Evolutionary conservation across 1,140 invertebrate genomes (phyloP).

Genomic region (Vanessa atalanta): DNA sequence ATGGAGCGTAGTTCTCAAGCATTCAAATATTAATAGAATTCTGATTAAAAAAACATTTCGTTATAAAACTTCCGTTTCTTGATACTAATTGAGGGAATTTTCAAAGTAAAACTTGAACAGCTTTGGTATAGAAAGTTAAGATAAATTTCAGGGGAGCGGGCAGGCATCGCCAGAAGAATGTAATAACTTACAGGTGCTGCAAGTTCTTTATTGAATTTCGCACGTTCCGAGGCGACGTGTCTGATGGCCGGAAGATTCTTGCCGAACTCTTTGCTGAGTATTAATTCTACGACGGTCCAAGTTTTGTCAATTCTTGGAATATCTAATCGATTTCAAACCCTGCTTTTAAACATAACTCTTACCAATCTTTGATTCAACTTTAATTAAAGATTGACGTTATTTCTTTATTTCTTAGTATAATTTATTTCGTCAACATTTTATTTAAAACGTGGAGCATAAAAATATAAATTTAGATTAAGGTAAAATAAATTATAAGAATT

Average conservation of each 20-base stretch:
- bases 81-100: slow-evolving; percentile 72
- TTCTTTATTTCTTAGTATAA: too few species aligned
- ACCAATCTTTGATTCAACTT: too few species aligned
- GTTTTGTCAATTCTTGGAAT: slow-evolving; percentile 29
- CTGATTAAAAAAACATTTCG: slow-evolving; percentile 57
- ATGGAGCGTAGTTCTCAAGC: slow-evolving; percentile 25
- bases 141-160: slow-evolving; percentile 56
- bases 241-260: slow-evolving; percentile 76
- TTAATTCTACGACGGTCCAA: slow-evolving; percentile 50
- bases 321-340: slow-evolving; percentile 11
- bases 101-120: slow-evolving; percentile 70
- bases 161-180: slow-evolving; percentile 73
- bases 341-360: not conserved
- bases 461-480: slow-evolving; percentile 6
- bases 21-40: slow-evolving; percentile 38
- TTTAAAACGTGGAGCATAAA: not conserved
- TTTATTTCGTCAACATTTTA: too few species aligned
- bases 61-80: slow-evolving; percentile 51
- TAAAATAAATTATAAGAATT: slow-evolving; percentile 21
- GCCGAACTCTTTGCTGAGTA: slow-evolving; percentile 68
- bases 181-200: slow-evolving; percentile 78
- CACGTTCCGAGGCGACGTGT: slow-evolving; percentile 72
- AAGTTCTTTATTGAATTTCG: slow-evolving; percentile 79
- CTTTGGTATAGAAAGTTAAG: slow-evolving; percentile 67
- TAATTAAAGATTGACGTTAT: too few species aligned